Evolutionary conservation across 2,113 vertebrate species (phyloP).

Genomic region (Poeciliopsis turrubarensis): DNA sequence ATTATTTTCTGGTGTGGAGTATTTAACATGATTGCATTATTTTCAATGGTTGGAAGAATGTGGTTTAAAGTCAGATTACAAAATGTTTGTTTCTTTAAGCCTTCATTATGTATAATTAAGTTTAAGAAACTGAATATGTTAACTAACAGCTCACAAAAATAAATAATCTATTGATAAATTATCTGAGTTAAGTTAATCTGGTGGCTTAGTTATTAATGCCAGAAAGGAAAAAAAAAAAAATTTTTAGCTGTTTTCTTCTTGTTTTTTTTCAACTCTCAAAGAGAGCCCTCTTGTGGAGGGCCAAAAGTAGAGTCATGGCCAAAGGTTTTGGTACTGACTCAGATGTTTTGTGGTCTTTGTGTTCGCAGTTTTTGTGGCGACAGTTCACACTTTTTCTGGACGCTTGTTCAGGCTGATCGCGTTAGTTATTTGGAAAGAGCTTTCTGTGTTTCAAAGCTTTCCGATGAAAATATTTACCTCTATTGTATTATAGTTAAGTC

Average conservation of each 20-base stretch:
- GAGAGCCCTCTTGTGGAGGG: not conserved
- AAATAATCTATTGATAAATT: not conserved
- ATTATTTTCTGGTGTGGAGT: too few species aligned
- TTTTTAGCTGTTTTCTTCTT: not conserved
- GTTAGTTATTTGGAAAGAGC: too few species aligned
- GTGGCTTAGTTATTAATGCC: not conserved
- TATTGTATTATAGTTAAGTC: not conserved
- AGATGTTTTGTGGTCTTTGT: too few species aligned
- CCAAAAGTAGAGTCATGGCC: too few species aligned
- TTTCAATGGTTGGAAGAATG: not conserved
- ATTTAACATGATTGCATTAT: not conserved
- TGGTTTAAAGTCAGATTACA: not conserved
- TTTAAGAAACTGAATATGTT: too few species aligned
- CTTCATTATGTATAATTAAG: too few species aligned
- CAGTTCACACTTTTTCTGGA: too few species aligned
- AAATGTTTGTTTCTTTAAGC: too few species aligned
- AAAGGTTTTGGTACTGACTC: not conserved
- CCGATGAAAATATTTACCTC: too few species aligned
- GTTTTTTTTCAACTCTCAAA: not conserved
- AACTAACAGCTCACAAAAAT: not conserved
- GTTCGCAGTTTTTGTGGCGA: too few species aligned
- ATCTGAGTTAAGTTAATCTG: not conserved
- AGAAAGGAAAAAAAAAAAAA: not conserved
- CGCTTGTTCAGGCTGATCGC: too few species aligned
- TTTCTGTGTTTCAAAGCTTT: too few species aligned